Conservation (phyloP, 2,797 vertebrate species). For the Cottoperca gobio region DNA sequence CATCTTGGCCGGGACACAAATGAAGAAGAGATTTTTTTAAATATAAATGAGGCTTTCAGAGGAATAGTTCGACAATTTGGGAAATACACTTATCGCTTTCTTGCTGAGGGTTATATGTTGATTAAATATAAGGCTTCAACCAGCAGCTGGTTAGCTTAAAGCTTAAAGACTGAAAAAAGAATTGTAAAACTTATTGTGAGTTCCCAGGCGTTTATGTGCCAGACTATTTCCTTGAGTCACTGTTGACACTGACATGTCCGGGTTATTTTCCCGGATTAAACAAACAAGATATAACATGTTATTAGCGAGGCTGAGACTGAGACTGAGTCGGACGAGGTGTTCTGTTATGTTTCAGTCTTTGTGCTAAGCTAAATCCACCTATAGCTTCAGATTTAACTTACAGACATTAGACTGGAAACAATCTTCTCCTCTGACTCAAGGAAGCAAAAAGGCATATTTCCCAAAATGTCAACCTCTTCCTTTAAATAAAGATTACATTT, state of each 20-base stretch:
- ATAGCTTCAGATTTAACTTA: not conserved
- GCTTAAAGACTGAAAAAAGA: not conserved
- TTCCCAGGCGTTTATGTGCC: not conserved
- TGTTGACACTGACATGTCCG: too few relatives aligned
- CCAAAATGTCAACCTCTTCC: not conserved
- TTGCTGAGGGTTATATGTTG: not conserved
- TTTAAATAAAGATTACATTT: not conserved
- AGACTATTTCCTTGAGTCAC: not conserved
- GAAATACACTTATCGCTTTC: not conserved
- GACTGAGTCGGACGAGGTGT: too few relatives aligned
- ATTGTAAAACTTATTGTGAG: not conserved
- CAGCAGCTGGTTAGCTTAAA: not conserved
- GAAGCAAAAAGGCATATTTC: not conserved
- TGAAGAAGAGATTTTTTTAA: not conserved
- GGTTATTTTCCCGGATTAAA: too few relatives aligned
- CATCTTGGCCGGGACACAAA: not conserved
- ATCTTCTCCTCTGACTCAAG: not conserved
- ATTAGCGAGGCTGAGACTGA: too few relatives aligned
- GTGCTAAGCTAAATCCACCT: too few relatives aligned
- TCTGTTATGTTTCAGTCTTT: too few relatives aligned
- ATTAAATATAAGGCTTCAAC: not conserved
- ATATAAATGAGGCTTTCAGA: not conserved
- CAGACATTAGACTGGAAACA: not conserved
- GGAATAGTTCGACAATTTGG: not conserved
- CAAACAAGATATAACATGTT: too few relatives aligned